Conservation (phyloP, 2,113 vertebrate species). For the Hippocampus comes region DNA sequence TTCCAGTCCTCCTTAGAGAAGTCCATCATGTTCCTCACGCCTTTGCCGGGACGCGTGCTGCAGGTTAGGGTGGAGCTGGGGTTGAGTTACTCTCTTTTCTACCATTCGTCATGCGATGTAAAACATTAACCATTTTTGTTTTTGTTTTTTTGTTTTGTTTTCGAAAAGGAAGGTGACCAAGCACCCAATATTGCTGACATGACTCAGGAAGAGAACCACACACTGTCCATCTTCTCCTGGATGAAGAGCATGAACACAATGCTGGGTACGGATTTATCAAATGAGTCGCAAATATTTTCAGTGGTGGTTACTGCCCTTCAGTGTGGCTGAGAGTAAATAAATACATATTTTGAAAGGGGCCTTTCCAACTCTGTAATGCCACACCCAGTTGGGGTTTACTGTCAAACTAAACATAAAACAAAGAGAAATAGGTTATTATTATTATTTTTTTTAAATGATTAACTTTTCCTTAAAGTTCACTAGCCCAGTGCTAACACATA, state of each 20-base stretch:
- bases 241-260: constrained; percentile 41
- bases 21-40: constrained; percentile 40
- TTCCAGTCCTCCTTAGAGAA: constrained; percentile 56
- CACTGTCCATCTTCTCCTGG: constrained; percentile 60
- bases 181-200: constrained; percentile 58
- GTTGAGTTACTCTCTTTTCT: not conserved
- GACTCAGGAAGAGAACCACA: constrained; percentile 63
- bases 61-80: constrained; percentile 6
- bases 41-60: constrained; percentile 62
- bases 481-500: no score
- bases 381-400: no score
- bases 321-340: no score
- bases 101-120: not conserved
- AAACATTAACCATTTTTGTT: not conserved
- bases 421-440: no score
- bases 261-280: constrained; percentile 47
- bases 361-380: no score
- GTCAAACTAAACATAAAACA: no score
- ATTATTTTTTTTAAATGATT: no score
- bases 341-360: no score
- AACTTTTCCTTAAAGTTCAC: no score
- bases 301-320: no score
- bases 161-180: constrained; percentile 25
- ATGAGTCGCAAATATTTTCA: no score
- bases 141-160: not conserved